Conservation (phyloP, 2,797 vertebrate genomes). For the Synaphobranchus kaupii region DNA sequence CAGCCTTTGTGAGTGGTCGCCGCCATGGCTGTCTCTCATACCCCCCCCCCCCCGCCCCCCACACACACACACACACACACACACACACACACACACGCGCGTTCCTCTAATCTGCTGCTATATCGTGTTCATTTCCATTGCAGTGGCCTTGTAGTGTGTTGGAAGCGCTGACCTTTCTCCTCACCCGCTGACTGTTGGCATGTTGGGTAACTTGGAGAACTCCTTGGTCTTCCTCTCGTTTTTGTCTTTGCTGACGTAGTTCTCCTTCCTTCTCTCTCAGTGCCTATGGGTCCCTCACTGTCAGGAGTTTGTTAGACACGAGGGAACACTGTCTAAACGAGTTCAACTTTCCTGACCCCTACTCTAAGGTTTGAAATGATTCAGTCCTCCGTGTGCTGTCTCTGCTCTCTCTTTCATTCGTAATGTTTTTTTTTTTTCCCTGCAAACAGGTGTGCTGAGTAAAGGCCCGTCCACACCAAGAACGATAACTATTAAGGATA, state of each 20-base stretch:
- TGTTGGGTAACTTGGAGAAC: background rate
- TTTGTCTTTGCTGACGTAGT: constrained; percentile 65
- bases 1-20: constrained; percentile 89
- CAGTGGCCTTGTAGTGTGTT: background rate
- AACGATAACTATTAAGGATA: too few species aligned
- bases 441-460: background rate
- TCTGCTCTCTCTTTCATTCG: constrained; percentile 27
- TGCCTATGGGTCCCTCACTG: constrained; percentile 95
- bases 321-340: constrained; percentile 98
- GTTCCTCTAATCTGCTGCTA: background rate
- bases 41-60: background rate
- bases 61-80: too few species aligned
- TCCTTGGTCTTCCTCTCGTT: constrained; percentile 32
- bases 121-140: background rate
- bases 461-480: too few species aligned
- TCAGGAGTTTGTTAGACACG: constrained; percentile 96
- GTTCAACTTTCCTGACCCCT: constrained; percentile 98
- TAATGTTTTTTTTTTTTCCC: background rate
- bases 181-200: background rate
- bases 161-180: background rate
- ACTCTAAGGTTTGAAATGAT: constrained; percentile 86
- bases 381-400: background rate
- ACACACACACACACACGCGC: too few species aligned
- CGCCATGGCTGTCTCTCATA: background rate
- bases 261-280: constrained; percentile 69